Conservation (phyloP, 1,140 invertebrate genomes). For the Medauroidea extradentata region DNA sequence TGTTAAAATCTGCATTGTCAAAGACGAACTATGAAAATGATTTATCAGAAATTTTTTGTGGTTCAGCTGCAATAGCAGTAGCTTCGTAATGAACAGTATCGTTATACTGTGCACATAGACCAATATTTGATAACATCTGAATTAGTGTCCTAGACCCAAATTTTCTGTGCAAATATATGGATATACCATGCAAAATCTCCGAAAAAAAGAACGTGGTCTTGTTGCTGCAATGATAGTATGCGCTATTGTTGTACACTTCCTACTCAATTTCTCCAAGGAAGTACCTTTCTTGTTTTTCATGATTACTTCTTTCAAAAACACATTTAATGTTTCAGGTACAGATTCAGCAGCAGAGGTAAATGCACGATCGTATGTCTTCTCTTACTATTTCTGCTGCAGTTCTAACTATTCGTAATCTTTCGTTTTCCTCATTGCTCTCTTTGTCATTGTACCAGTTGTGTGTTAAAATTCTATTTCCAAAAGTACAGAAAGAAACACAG, state of each 20-base stretch:
- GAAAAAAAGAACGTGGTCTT: slow-evolving; percentile 37
- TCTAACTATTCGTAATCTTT: no score
- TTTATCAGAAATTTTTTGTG: slow-evolving; percentile 13
- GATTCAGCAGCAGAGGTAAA: no score
- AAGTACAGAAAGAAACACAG: no score
- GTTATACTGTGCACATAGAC: slow-evolving; percentile 24
- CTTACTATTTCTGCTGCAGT: no score
- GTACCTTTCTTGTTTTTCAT: no score
- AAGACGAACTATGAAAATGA: slow-evolving; percentile 30
- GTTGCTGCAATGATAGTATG: slow-evolving; percentile 34
- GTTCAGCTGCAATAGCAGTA: slow-evolving; percentile 17
- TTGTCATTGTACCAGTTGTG: no score
- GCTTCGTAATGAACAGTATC: slow-evolving; percentile 21
- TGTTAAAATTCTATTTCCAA: no score
- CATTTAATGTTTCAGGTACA: no score
- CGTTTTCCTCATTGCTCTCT: no score
- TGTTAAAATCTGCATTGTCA: slow-evolving; percentile 32
- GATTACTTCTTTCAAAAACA: no score
- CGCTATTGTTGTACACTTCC: slow-evolving; percentile 21
- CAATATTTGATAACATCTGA: slow-evolving; percentile 21
- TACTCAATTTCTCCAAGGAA: no score
- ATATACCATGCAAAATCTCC: slow-evolving; percentile 21
- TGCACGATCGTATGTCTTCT: no score
- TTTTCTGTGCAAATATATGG: slow-evolving; percentile 23
- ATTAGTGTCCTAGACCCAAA: slow-evolving; percentile 23